Conservation (phyloP, 2,113 vertebrate species). For the Odontophorus gujanensis region DNA sequence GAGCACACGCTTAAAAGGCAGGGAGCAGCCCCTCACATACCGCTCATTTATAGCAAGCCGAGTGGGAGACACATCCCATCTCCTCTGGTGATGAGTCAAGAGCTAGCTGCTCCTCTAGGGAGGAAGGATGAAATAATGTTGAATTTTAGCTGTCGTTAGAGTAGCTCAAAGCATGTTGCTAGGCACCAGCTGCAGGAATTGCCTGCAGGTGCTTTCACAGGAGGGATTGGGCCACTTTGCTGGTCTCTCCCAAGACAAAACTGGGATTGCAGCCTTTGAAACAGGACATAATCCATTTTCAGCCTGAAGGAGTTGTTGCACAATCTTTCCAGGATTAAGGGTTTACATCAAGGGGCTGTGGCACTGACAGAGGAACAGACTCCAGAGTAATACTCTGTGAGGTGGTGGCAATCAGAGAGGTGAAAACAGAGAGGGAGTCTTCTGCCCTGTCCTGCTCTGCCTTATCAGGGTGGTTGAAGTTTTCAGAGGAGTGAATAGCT, state of each 20-base stretch:
- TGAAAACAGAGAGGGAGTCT: neutral
- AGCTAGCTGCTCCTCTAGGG: neutral
- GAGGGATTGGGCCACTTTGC: neutral
- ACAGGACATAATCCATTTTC: neutral
- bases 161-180: constrained; percentile 39
- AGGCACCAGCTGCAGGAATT: constrained; percentile 36
- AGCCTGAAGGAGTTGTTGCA: neutral
- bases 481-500: constrained; percentile 11
- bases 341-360: constrained; percentile 11
- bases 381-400: neutral
- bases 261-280: neutral
- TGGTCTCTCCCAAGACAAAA: neutral
- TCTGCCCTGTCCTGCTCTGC: neutral
- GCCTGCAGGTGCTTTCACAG: neutral
- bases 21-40: neutral
- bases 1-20: neutral
- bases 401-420: neutral
- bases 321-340: neutral
- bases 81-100: neutral
- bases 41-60: neutral
- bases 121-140: neutral
- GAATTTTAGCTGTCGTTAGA: constrained; percentile 9
- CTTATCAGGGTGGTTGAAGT: constrained; percentile 2
- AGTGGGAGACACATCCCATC: neutral
- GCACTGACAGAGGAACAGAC: neutral